phyloP scores from a whole-genome alignment of 2,888 invertebrate genomes.

The Onchidella celtica region DNA sequence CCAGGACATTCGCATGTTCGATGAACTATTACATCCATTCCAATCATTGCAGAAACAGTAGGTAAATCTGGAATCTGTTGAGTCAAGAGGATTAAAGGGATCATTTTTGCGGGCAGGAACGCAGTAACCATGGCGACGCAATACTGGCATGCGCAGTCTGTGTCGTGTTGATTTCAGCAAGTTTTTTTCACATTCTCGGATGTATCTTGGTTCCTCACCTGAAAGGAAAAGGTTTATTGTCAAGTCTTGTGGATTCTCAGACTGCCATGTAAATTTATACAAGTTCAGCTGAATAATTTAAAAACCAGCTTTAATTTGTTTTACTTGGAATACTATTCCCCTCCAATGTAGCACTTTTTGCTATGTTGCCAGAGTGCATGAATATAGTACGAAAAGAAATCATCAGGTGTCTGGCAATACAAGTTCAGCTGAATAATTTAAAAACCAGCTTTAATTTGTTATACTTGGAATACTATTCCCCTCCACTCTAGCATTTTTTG shows the following conservation, averaged over 20 bases:
- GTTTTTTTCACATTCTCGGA: conserved; percentile 77
- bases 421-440: too few relatives aligned
- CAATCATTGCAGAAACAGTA: conserved; percentile 80
- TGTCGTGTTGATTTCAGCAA: conserved; percentile 72
- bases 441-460: too few relatives aligned
- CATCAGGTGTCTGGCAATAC: too few relatives aligned
- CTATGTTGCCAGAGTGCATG: too few relatives aligned
- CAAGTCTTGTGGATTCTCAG: background rate
- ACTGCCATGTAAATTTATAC: background rate
- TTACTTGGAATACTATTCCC: too few relatives aligned
- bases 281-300: background rate
- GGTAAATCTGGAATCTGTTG: conserved; percentile 64
- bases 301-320: background rate
- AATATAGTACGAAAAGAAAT: too few relatives aligned
- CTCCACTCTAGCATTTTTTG: too few relatives aligned
- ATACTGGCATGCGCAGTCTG: conserved; percentile 76
- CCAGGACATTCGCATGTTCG: conserved; percentile 22
- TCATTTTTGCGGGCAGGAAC: conserved; percentile 75
- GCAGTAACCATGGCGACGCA: conserved; percentile 79
- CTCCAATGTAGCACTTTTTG: too few relatives aligned
- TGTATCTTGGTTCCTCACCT: conserved; percentile 77
- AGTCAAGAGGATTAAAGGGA: conserved; percentile 67
- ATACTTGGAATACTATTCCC: too few relatives aligned
- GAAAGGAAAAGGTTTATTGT: conserved; percentile 28
- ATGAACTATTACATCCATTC: conserved; percentile 78